phyloP scores from a whole-genome alignment of 1,140 invertebrate genomes.

The Acyrthosiphon pisum region DNA sequence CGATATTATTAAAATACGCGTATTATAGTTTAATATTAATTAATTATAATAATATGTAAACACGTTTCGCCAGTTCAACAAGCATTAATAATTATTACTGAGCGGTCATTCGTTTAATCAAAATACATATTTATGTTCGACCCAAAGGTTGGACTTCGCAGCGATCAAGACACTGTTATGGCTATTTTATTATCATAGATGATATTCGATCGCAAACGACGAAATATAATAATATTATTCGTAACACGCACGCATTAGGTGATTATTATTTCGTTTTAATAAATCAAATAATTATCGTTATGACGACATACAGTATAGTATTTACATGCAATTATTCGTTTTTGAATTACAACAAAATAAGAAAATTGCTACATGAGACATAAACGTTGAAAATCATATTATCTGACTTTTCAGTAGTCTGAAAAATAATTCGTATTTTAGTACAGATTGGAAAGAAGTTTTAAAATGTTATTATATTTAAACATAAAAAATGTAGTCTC shows the following conservation, averaged over 20 bases:
- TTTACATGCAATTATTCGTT: no score
- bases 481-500: no score
- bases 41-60: not conserved
- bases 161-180: not conserved
- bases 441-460: no score
- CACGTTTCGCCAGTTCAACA: not conserved
- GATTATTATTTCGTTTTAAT: no score
- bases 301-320: no score
- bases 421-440: no score
- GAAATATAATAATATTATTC: not conserved
- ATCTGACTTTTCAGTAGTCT: no score
- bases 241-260: not conserved
- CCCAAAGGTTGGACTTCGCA: not conserved
- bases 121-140: not conserved
- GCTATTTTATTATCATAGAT: not conserved
- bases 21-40: not conserved
- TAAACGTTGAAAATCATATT: no score
- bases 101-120: not conserved
- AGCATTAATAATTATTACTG: not conserved
- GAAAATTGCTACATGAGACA: no score
- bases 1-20: not conserved
- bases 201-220: not conserved
- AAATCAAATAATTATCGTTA: no score
- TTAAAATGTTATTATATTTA: no score
- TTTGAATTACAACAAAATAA: no score